Evolutionary conservation across 2,888 invertebrate genomes (phyloP), one percentile per base, ranked within the genome.

Genomic region (Polymixis flavicincta): DNA sequence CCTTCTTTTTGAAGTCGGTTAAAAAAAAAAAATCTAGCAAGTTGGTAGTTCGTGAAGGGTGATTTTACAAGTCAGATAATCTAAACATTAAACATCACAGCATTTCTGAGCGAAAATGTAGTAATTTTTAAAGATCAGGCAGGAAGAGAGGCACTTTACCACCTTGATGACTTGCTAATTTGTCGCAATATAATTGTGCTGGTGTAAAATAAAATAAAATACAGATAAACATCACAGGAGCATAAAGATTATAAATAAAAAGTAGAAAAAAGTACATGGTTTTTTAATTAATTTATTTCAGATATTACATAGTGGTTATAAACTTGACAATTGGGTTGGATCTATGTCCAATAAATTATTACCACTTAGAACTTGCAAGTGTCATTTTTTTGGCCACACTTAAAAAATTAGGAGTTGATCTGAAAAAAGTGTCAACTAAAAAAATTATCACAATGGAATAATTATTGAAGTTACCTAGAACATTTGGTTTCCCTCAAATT

Each of bases 371-470:
- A 92, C 88, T 89, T 88, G 88, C 90, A 88, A 88, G 90, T 90
- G 91, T 90, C 88, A 87, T 85, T 90, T 87, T 87, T 89, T 91
- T 87, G 87, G 88, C 91, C 91, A 90, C 91, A 92, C 92, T 91
- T 82, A 88, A 90, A 81, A 90, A 92, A 93, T 90, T 80, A 93
- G 91, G 92, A 93, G 91, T 92, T 92, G 92, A 92, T 90, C 85
- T 89, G 90, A 90, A 90, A 91, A 77, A 74, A 89, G 92, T 90
- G 92, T 93, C 91, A 95, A 94, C 92, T 91, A 91, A 95, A 94
- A 83, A 80, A 92, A 92, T 94, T 95, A 96, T 95, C 95, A 95
- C 95, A 96, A 92, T 95, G 94, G 93, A 95, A 95, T 93, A 93
- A 91, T 92, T 91, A 89, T 92, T 92, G 93, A 94, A 93, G 93